These are phyloP conservation scores for Mongoloraphidia duomilia DNA, from an alignment of 2,888 invertebrate genomes.

Conservation along the genomic window DNA sequence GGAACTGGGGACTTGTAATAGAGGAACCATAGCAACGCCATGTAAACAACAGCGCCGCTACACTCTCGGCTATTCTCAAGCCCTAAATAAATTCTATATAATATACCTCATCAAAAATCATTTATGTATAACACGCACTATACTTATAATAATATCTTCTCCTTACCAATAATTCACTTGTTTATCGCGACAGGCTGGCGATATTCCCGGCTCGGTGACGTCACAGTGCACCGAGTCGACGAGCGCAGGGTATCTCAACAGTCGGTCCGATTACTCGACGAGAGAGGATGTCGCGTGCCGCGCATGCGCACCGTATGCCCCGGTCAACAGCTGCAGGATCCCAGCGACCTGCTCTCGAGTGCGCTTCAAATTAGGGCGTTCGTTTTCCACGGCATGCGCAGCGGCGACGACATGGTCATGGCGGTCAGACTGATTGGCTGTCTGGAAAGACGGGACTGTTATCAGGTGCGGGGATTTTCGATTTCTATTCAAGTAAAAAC, in stretches of 20 bases:
- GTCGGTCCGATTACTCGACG: slow-evolving; percentile 29
- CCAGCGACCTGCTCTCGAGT: slow-evolving; percentile 28
- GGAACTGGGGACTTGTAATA: too few relatives aligned
- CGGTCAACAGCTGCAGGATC: slow-evolving; percentile 28
- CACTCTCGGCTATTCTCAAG: too few relatives aligned
- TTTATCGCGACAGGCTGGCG: slow-evolving; percentile 30
- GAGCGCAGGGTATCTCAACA: slow-evolving; percentile 23
- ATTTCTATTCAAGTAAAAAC: too few relatives aligned
- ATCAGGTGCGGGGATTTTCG: slow-evolving; percentile 22
- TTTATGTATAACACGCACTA: too few relatives aligned
- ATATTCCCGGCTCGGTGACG: slow-evolving; percentile 37
- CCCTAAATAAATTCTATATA: too few relatives aligned
- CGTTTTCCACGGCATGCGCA: slow-evolving; percentile 42
- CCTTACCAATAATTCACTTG: too few relatives aligned
- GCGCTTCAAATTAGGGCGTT: slow-evolving; percentile 36
- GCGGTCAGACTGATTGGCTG: slow-evolving; percentile 40
- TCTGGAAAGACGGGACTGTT: slow-evolving; percentile 36
- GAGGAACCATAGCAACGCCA: too few relatives aligned
- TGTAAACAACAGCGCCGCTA: too few relatives aligned
- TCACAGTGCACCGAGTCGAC: slow-evolving; percentile 28
- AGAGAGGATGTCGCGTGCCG: slow-evolving; percentile 33
- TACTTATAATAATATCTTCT: too few relatives aligned
- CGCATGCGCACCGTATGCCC: slow-evolving; percentile 33
- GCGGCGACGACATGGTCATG: slow-evolving; percentile 40
- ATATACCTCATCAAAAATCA: too few relatives aligned